These are phyloP conservation scores for Tiaroga cobitis DNA, from an alignment of 2,797 vertebrate genomes.

Conservation along the genomic window DNA sequence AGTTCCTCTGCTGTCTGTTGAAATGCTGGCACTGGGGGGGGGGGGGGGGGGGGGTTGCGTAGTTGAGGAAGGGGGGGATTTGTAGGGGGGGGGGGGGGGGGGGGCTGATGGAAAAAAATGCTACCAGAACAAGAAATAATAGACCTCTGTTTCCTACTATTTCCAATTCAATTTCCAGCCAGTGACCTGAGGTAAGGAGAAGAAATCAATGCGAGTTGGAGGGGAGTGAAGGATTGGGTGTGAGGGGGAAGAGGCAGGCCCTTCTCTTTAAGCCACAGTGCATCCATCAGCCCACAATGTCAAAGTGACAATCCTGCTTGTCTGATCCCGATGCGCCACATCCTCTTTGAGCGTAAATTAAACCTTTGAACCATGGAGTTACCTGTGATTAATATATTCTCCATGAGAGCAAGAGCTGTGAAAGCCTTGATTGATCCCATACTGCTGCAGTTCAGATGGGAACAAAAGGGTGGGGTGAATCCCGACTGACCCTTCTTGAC, in stretches of 20 bases:
- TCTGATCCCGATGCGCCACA: slow-evolving; percentile 63
- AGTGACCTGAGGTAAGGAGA: slow-evolving; percentile 75
- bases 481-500: slow-evolving; percentile 50
- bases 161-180: slow-evolving; percentile 80
- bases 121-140: slow-evolving; percentile 74
- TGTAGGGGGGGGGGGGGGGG: background rate
- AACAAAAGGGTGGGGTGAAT: slow-evolving; percentile 51
- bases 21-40: slow-evolving; percentile 56
- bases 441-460: slow-evolving; percentile 48
- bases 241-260: slow-evolving; percentile 63
- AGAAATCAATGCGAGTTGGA: slow-evolving; percentile 75
- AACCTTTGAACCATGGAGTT: slow-evolving; percentile 74
- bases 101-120: slow-evolving; percentile 55
- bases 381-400: slow-evolving; percentile 75
- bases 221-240: slow-evolving; percentile 68
- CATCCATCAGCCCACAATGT: slow-evolving; percentile 72
- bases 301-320: slow-evolving; percentile 71
- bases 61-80: background rate
- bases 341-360: slow-evolving; percentile 71
- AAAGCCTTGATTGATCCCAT: slow-evolving; percentile 57
- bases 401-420: slow-evolving; percentile 32
- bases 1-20: slow-evolving; percentile 65
- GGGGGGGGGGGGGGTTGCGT: background rate
- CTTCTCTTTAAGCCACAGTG: slow-evolving; percentile 62
- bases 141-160: slow-evolving; percentile 72